Evolutionary conservation across 2,113 vertebrate genomes (phyloP).

Genomic region (Xiphophorus hellerii): DNA sequence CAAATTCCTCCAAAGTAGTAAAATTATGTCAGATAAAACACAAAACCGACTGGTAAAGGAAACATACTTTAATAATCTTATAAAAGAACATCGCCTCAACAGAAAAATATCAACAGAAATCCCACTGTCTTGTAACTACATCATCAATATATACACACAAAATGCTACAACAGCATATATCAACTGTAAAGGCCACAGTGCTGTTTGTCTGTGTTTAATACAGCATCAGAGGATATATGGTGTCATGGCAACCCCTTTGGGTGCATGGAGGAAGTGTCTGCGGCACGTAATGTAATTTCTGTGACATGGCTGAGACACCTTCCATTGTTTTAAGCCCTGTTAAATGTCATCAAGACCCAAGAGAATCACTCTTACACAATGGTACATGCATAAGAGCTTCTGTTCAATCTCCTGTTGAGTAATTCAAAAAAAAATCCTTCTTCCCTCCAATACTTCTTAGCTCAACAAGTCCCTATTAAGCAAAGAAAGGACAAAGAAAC

Average conservation of each 20-base stretch:
- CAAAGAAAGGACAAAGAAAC: conserved; percentile 27
- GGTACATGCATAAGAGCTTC: conserved; percentile 26
- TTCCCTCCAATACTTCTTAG: conserved; percentile 13
- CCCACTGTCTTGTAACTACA: conserved; percentile 4
- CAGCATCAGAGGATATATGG: conserved; percentile 2
- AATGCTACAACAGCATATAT: not conserved
- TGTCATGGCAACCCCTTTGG: conserved; percentile 41
- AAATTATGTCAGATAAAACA: not conserved
- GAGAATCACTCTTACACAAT: conserved; percentile 31
- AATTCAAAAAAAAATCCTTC: conserved; percentile 54
- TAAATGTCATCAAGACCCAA: conserved; percentile 65
- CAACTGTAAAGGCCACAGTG: conserved; percentile 10
- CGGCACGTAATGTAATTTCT: conserved; percentile 16
- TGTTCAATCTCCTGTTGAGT: conserved; percentile 45
- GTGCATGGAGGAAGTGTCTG: conserved; percentile 2
- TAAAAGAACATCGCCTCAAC: not conserved
- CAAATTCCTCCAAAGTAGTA: not conserved
- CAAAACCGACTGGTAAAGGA: not conserved
- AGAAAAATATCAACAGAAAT: conserved; percentile 3
- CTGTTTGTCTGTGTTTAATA: conserved; percentile 20
- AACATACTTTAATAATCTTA: not conserved
- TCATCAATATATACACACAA: not conserved
- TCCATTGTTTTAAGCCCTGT: conserved; percentile 35
- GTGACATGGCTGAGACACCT: conserved; percentile 25
- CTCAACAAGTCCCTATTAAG: conserved; percentile 4